Percentiles rank a stretch among this genome's conserved stretches.
Conservation (phyloP, 2,797 vertebrate species). For the Prunella strophiata region DNA sequence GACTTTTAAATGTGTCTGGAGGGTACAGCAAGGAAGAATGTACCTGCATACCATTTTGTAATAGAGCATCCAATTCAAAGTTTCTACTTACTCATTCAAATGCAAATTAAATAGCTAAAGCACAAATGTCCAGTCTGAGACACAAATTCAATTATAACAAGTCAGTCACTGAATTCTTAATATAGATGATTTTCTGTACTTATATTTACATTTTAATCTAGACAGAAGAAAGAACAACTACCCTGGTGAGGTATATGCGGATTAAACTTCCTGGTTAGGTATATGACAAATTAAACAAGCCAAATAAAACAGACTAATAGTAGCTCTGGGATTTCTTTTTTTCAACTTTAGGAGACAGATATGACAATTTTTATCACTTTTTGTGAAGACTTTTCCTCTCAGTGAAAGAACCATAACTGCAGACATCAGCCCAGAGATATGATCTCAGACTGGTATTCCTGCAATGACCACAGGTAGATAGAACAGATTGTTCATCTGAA, state of each 20-base stretch:
- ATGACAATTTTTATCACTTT: neutral
- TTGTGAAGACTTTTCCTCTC: neutral
- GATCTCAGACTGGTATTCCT: neutral
- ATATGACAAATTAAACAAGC: neutral
- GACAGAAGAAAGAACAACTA: neutral
- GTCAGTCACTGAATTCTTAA: slow-evolving; percentile 20
- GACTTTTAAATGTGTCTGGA: neutral
- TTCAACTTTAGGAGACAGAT: neutral
- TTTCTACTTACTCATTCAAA: slow-evolving; percentile 48
- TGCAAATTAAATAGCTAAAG: slow-evolving; percentile 43
- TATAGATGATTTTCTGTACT: neutral
- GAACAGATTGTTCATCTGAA: neutral
- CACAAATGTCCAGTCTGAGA: slow-evolving; percentile 7
- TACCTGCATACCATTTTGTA: slow-evolving; percentile 38
- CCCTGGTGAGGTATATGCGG: neutral
- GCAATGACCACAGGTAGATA: neutral
- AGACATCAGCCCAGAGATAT: neutral
- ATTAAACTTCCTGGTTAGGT: neutral
- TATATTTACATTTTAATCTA: slow-evolving; percentile 8
- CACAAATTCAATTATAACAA: slow-evolving; percentile 62
- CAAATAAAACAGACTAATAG: neutral
- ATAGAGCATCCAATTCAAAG: slow-evolving; percentile 50
- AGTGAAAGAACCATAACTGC: neutral
- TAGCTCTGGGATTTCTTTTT: neutral
- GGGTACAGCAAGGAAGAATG: neutral